Evolutionary conservation across 2,113 vertebrate species (phyloP), one percentile per base, ranked within the genome.

Genomic region (Syngnathus typhle): DNA sequence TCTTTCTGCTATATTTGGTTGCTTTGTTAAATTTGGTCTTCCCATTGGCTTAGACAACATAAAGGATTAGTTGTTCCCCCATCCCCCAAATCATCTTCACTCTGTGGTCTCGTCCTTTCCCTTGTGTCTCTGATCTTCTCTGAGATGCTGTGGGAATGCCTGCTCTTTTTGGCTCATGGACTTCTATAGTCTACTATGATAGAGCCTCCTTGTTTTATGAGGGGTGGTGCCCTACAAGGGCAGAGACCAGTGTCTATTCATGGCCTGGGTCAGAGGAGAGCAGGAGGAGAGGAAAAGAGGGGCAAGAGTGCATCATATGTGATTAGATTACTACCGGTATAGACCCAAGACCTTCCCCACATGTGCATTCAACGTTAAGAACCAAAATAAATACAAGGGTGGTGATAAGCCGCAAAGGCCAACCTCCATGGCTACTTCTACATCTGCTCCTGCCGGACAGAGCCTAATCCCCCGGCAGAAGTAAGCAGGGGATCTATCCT

Each of bases 331-430:
- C 85, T 81, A 60, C 66, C 67, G 70, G 75, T 83, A 77, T 72
- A 80, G 81, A 85, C 82, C 81, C 79, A 85, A 78, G 76, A 85
- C 85, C 72, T 41, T 80, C 68, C 38, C 77, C 78, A 76, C 80
- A 85, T 88, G 76, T 75, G 78, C 82, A 90, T 88, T 88, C 85
- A 84, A 84, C 85, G 90, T 90, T 91, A 90, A 91, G 85, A 90
- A 82, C 43, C 86, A 88, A 92, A 90, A 88, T 88, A 92, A 91
- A 91, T 88, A 91, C 65, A 43, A 66, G 68, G 71, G 67, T 36
- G 68, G 82, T 74, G 79, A 84, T 89, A 87, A 86, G 83, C 88
- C 79, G 47, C 72, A 55, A 75, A 74, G 84, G 77, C 86, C 81
- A 88, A 32, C 86, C 82, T 78, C 87, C 86, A 88, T 89, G 86